phyloP scores from a whole-genome alignment of 1,140 invertebrate genomes.

The Drosophila bipectinata region DNA sequence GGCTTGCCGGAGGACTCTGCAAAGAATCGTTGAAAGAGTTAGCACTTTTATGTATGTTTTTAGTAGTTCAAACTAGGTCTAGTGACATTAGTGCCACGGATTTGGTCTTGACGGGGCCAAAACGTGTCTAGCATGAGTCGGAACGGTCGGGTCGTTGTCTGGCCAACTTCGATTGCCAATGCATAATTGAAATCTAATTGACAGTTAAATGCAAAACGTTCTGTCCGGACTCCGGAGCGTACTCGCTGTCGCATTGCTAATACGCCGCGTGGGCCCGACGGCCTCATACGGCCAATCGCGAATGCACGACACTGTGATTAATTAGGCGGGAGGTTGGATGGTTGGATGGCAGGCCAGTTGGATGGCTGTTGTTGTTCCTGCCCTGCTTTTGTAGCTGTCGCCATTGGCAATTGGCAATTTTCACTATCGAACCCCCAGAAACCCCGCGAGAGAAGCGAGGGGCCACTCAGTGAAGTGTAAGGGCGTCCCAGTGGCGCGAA shows the following conservation, averaged over 20 bases:
- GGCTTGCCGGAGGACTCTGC: conserved; percentile 65
- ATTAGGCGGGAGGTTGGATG: conserved; percentile 45
- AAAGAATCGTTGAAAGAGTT: not conserved
- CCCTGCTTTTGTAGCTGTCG: conserved; percentile 20
- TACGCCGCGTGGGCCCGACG: conserved; percentile 67
- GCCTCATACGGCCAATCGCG: conserved; percentile 57
- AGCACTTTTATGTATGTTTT: not conserved
- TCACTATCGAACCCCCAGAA: conserved; percentile 19
- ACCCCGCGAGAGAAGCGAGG: not conserved
- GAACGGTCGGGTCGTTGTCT: conserved; percentile 28
- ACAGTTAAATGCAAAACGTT: conserved; percentile 73
- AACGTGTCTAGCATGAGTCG: conserved; percentile 72
- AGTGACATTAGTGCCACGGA: conserved; percentile 56
- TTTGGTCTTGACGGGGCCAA: conserved; percentile 55
- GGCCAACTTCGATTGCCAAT: conserved; percentile 68
- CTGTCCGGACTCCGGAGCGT: conserved; percentile 12
- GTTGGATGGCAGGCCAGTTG: not conserved
- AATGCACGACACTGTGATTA: conserved; percentile 77
- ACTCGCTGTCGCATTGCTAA: conserved; percentile 60
- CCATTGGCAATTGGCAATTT: conserved; percentile 48
- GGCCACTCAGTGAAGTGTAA: conserved; percentile 50
- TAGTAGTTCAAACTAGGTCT: conserved; percentile 2
- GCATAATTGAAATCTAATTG: conserved; percentile 82
- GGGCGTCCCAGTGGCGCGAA: conserved; percentile 71
- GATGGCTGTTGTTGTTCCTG: conserved; percentile 32